Evolutionary conservation across 2,797 vertebrate species (phyloP).

Genomic region (Botia almorhae): DNA sequence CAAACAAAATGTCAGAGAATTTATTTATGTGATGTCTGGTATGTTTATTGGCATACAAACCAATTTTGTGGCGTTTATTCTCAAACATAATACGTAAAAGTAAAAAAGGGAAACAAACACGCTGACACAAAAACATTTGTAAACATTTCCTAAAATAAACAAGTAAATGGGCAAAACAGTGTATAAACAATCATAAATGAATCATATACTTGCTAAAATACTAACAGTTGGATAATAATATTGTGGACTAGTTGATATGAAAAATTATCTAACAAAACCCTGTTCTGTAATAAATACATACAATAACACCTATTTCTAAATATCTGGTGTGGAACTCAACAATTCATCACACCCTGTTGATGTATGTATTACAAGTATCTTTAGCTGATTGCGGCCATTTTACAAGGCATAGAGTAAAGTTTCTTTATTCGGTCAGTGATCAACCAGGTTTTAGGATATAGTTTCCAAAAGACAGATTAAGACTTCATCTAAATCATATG

Average conservation of each 20-base stretch:
- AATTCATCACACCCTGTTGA: not conserved
- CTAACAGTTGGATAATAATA: not conserved
- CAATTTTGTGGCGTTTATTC: not conserved
- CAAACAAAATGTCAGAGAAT: no score
- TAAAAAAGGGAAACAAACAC: not conserved
- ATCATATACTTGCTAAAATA: not conserved
- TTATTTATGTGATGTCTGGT: not conserved
- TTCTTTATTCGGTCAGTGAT: not conserved
- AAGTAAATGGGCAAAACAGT: not conserved
- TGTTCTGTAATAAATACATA: slow-evolving; percentile 1
- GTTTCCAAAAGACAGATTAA: not conserved
- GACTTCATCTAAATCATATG: not conserved
- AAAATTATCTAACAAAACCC: not conserved
- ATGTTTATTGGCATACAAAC: slow-evolving; percentile 3
- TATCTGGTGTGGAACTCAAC: not conserved
- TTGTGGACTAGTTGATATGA: not conserved
- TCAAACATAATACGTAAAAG: not conserved
- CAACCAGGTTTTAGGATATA: not conserved
- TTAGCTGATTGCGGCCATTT: slow-evolving; percentile 14
- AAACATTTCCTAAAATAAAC: not conserved
- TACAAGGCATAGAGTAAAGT: slow-evolving; percentile 21
- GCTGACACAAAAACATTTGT: not conserved
- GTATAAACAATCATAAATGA: not conserved
- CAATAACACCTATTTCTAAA: not conserved
- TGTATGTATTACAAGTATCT: slow-evolving; percentile 12